Evolutionary conservation across 30 jellyfish, hydroid and myxozoan species (phyloP), one percentile per base, ranked within the genome.

Genomic region (Chrysaora quinquecirrha): DNA sequence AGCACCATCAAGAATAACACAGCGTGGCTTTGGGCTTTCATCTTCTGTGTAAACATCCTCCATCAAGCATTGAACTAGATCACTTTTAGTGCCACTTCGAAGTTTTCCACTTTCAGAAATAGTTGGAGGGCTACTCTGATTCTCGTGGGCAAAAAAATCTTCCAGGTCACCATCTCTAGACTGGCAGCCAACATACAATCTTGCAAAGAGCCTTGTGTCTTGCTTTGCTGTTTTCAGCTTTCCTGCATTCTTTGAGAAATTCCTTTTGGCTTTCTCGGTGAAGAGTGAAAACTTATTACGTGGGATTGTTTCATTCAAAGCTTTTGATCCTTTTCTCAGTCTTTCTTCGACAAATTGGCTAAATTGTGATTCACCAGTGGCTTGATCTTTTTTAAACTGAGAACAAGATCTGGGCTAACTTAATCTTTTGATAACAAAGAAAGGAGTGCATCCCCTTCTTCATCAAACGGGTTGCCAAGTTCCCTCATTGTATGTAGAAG

Each of bases 121-220:
- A n/a, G n/a, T n/a, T n/a, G n/a, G n/a, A n/a, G n/a, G n/a, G n/a
- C n/a, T n/a, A n/a, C n/a, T n/a, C n/a, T n/a, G n/a, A n/a, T n/a
- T n/a, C n/a, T n/a, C n/a, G 16, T 43, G 58, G 58, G 58, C 16
- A 43, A 43, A 43, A 43, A 43, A 43, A 43, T 43, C 58, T 23
- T 34, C 49, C n/a, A 38, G 68, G 14, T 63, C 66, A 14, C 86
- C 89, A 64, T 63, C 89, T 32, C 86, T 48, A 25, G 58, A 56
- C 25, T 77, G 86, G 34, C 82, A 58, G 21, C 85, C 84, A 30
- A 77, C 70, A 24, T 76, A 76, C 88, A 76, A 32, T 60, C 70
- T 48, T 2, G 82, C 30, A 77, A 77, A 77, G 78, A 77, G 69
- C 16, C 43, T 18, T 54, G 0, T 16, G 34, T 29, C 25, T 34